Conservation (phyloP, 2,797 vertebrate genomes). For the Sorex maritimensis region DNA sequence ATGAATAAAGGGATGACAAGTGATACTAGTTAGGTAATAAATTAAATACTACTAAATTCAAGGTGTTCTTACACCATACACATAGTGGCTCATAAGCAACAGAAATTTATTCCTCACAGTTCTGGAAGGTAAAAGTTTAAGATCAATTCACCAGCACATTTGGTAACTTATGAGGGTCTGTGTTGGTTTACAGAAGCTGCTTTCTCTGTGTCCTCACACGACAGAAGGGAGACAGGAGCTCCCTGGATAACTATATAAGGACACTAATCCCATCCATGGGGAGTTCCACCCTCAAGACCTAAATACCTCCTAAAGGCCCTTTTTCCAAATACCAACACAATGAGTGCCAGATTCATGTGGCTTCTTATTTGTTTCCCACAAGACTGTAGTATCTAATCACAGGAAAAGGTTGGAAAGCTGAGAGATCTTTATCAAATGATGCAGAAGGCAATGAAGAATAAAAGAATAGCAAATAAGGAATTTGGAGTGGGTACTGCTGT, state of each 20-base stretch:
- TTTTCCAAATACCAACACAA: neutral
- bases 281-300: neutral
- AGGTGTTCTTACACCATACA: neutral
- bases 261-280: neutral
- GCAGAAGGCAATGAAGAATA: neutral
- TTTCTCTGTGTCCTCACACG: neutral
- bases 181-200: neutral
- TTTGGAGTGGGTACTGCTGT: neutral
- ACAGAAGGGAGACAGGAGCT: neutral
- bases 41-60: neutral
- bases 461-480: conserved; percentile 17
- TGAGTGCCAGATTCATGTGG: no score
- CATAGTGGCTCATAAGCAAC: neutral
- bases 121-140: neutral
- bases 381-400: neutral
- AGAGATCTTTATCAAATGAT: conserved; percentile 18
- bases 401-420: conserved; percentile 2
- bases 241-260: neutral
- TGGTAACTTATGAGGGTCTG: neutral
- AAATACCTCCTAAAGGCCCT: neutral
- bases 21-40: neutral
- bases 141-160: neutral
- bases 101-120: neutral
- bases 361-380: neutral
- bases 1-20: no score